These are phyloP conservation scores for Cantharis nigra DNA, from an alignment of 2,888 invertebrate species.

Conservation along the genomic window DNA sequence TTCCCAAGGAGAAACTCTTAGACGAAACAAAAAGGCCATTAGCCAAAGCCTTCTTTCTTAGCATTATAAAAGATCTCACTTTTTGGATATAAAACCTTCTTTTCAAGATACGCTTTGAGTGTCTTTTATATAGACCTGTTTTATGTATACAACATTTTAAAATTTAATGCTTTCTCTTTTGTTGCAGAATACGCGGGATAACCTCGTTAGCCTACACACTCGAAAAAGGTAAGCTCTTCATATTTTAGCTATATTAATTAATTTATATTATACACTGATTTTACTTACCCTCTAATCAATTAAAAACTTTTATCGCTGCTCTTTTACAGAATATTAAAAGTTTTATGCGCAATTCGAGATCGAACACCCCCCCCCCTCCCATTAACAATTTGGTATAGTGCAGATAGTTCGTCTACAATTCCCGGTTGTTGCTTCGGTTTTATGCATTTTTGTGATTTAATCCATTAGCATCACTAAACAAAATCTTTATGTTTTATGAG, in stretches of 20 bases:
- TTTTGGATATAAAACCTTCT: conserved; percentile 33
- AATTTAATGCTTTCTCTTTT: conserved; percentile 30
- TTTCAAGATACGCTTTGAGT: conserved; percentile 31
- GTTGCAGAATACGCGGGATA: conserved; percentile 24
- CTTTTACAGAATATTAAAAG: background rate
- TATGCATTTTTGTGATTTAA: too few relatives aligned
- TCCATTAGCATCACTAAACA: too few relatives aligned
- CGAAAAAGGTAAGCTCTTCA: conserved; percentile 19
- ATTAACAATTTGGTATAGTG: too few relatives aligned
- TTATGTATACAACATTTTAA: conserved; percentile 30
- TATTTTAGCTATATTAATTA: background rate
- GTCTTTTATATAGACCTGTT: conserved; percentile 32
- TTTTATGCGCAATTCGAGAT: background rate
- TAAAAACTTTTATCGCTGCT: background rate
- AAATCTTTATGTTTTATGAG: too few relatives aligned
- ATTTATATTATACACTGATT: background rate
- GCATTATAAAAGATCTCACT: conserved; percentile 32
- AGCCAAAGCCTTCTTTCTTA: conserved; percentile 29
- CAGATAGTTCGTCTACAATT: too few relatives aligned
- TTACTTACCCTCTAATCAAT: background rate
- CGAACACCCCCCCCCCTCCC: too few relatives aligned
- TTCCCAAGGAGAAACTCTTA: conserved; percentile 25
- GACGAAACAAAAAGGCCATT: conserved; percentile 32
- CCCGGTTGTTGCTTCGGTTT: too few relatives aligned
- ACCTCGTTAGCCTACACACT: conserved; percentile 27